These are phyloP conservation scores for Lepilemur septentrionalis DNA, from an alignment of 2,797 vertebrate species.

Conservation along the genomic window DNA sequence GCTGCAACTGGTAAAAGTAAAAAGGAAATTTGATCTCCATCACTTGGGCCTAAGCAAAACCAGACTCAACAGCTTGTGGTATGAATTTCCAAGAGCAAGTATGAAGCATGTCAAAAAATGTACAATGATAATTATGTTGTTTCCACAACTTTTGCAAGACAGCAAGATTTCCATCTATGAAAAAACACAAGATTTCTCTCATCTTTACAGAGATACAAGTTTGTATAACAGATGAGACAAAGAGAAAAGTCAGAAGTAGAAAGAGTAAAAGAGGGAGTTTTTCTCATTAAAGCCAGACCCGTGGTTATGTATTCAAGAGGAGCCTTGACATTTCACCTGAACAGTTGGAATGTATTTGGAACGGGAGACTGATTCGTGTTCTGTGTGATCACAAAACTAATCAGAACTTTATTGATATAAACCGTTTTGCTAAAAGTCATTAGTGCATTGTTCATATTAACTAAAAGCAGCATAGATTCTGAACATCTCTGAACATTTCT, in stretches of 20 bases:
- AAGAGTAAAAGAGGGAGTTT: too few species aligned
- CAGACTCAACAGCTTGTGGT: too few species aligned
- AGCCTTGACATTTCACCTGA: background rate
- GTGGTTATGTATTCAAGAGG: background rate
- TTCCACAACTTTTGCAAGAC: background rate
- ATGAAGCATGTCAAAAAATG: background rate
- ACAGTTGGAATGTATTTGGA: background rate
- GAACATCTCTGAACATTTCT: background rate
- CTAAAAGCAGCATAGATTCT: background rate
- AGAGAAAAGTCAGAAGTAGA: background rate
- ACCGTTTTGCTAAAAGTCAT: background rate
- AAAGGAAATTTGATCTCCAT: background rate
- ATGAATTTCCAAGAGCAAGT: background rate
- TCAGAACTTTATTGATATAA: background rate
- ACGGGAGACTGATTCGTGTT: background rate
- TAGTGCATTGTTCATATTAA: background rate
- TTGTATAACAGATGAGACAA: background rate
- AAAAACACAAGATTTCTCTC: background rate
- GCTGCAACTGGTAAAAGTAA: background rate
- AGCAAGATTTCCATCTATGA: background rate
- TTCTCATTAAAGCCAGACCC: background rate
- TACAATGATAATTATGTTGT: fast-evolving
- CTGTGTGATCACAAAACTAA: background rate
- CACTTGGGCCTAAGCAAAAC: background rate
- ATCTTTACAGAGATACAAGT: background rate